Base-by-base conservation (phyloP, 2,888 invertebrate genomes). In the Morpho achilles region DNA sequence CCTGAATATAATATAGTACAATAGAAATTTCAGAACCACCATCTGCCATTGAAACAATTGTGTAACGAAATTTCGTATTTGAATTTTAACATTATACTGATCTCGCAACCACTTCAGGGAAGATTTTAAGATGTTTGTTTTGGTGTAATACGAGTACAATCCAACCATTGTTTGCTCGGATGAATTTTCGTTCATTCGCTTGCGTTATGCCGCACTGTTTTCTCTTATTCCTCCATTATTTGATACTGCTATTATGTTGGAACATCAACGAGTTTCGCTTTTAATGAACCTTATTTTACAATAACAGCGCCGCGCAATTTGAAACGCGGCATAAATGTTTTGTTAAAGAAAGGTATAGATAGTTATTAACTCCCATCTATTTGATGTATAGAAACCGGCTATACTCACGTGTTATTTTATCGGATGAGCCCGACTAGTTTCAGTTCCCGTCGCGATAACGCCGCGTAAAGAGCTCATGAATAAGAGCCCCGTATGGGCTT, bases 111-210 rank as follows among this genome's bases (percentile, higher is more conserved):
- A 57, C 54, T 65, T 47, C 58, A 62, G 66, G 56, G 59, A 64
- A 59, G 68, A 71, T 68, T 74, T 69, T 68, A 74, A 76, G 76
- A 78, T 77, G 72, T 81, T 83, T 78, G 74, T 74, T 76, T 73
- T 54, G 75, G 66, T 68, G 71, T 70, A 65, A 69, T 67, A 69
- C 62, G 67, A 70, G 71, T 69, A 70, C 67, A 69, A 71, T 69
- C 69, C 69, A 66, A 53, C 68, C 64, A 72, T 79, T 81, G 79
- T 79, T 74, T 76, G 74, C 70, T 70, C 65, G 71, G 71, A 74
- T 79, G 76, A 77, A 77, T 80, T 79, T 77, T 76, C 77, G 76
- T 79, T 75, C 78, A 78, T 80, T 78, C 76, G 75, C 72, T 68
- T 72, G 73, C 69, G 72, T 65, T 64, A 54, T 56, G 63, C 61